phyloP scores from a whole-genome alignment of 30 jellyfish, hydroid and myxozoan genomes.

The Hydractinia echinata region DNA sequence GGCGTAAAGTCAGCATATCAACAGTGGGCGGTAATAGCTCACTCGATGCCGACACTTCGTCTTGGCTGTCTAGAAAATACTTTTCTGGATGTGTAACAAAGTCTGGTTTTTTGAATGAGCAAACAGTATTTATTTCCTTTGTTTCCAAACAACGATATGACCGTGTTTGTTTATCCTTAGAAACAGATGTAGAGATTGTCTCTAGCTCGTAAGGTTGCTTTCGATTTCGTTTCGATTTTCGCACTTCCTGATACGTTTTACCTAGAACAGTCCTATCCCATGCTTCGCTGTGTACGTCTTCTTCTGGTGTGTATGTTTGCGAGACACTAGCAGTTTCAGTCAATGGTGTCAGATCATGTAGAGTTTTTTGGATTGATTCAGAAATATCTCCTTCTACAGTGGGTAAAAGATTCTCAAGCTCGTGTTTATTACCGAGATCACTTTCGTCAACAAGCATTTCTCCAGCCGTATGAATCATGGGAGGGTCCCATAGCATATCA shows the following conservation, averaged over 20 bases:
- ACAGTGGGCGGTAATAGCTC: slow-evolving; percentile 7
- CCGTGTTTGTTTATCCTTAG: slow-evolving; percentile 1
- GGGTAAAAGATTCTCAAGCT: no score
- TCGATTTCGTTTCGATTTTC: slow-evolving; percentile 62
- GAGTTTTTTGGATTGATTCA: no score
- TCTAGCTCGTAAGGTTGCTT: slow-evolving; percentile 48
- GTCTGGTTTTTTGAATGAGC: slow-evolving; percentile 60
- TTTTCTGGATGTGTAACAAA: slow-evolving; percentile 77
- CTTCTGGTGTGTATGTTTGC: slow-evolving; percentile 1
- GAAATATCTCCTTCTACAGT: no score
- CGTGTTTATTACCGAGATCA: no score
- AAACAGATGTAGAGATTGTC: neutral
- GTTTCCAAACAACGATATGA: slow-evolving; percentile 13
- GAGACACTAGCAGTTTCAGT: no score
- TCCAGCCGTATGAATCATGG: no score
- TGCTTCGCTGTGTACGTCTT: slow-evolving; percentile 49
- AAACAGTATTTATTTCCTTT: slow-evolving; percentile 40
- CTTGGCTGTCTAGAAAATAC: slow-evolving; percentile 47
- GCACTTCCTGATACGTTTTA: slow-evolving; percentile 49
- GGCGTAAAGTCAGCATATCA: slow-evolving; percentile 55
- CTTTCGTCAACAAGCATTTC: no score
- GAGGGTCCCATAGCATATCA: neutral
- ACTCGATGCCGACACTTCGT: neutral
- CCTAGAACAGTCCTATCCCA: slow-evolving; percentile 82
- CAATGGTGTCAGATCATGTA: no score